Base-by-base conservation (phyloP, 1,140 invertebrate genomes). In the Augochlora pura region DNA sequence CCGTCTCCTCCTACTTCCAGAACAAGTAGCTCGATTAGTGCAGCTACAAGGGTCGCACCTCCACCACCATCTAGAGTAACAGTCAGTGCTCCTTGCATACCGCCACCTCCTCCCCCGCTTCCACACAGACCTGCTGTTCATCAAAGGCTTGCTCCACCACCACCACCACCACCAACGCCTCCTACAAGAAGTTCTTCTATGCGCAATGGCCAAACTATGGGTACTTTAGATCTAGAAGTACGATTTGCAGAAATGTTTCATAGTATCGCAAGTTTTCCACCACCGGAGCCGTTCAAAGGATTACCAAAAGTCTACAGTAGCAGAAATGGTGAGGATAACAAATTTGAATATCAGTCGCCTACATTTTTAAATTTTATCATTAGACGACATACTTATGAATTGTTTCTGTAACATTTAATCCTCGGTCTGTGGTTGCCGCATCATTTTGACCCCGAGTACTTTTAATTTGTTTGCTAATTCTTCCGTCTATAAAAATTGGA, bases 251-350 rank as follows among this genome's bases (percentile, higher is more conserved):
- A 94, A 0, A 87, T 90, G 82, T 94, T 95, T 86, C 94, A 94
- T 80, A 87, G 88, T 21, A 88, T 93, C 6, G 88, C 92, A 46
- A 93, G 91, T 67, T 94, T 95, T 75, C 94, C 94, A 54, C 77
- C 85, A 2, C 94, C 94, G 7, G 93, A 92, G 66, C 90, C 90
- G 6, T 95, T 93, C 69, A 90, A 87, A 70, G 91, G 91, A 59
- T 90, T 94, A 25, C 73, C 89, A 6, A 94, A 95, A 88, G 87
- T 94, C 73, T 94, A 95, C 89, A 94, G 94, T 87, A 94, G 94
- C 87, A 94, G 92, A 93, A 91, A 92, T 68, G 93, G 93, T 94
- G 88, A 93, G 90, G 83, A 62, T 23, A 59, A 84, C 27, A 59
- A 65, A n/a, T 38, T 65, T 57, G 9, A 64, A 59, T 69, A 21